Base-by-base conservation (phyloP, 37 sponge, comb jelly and placozoan genomes). In the Halichondria panicea region DNA sequence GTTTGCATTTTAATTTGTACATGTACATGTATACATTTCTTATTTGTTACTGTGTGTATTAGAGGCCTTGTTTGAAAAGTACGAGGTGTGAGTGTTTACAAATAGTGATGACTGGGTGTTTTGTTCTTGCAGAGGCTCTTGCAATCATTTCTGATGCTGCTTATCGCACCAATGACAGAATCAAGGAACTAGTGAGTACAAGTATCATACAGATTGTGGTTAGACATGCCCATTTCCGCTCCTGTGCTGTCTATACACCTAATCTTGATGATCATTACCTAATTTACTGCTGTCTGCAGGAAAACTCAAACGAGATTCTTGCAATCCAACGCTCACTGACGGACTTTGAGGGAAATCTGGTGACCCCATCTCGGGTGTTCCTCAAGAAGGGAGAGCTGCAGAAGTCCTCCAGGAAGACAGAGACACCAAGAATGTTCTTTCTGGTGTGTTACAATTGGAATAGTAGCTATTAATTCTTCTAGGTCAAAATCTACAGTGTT, bases 91-190 rank as follows among this genome's bases (percentile, higher is more conserved):
- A n/a, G n/a, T n/a, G n/a, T n/a, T n/a, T n/a, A n/a, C n/a, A n/a
- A n/a, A n/a, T n/a, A n/a, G n/a, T n/a, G n/a, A n/a, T n/a, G n/a
- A n/a, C n/a, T n/a, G n/a, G n/a, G n/a, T n/a, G n/a, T 35, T 21
- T 6, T 35, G 11, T 9, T 39, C 12, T 7, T 45, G 46, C 78
- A 87, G 92, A 84, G 52, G 94, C 93, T 21, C 82, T 96, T 36
- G 65, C 71, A 28, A 81, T 84, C 37, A 93, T 96, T 40, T 82
- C 91, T 8, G 85, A 86, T 38, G 97, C 97, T 48, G 97, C 97
- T 27, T 84, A 92, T 57, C 75, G 64, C 41, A 89, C 89, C 38
- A 96, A 96, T 63, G 65, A 87, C 63, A 82, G 82, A 36, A 93
- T 96, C 44, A 87, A 87, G 36, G 81, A 96, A 67, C 83, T 96